Base-by-base conservation (phyloP, 2,888 invertebrate genomes). In the Dioctria linearis region DNA sequence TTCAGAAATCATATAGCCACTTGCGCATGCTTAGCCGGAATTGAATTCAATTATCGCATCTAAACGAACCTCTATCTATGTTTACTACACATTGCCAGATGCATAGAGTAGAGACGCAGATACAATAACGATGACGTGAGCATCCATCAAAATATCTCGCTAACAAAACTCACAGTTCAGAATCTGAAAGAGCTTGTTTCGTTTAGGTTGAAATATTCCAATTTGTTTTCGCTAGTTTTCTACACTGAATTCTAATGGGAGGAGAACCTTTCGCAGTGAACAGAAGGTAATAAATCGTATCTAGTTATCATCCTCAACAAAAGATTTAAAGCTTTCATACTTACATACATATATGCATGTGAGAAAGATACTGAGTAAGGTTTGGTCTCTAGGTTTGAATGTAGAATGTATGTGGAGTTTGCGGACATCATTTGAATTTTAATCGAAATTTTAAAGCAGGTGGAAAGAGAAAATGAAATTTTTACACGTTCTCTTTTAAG, bases 11-110 rank as follows among this genome's bases (percentile, higher is more conserved):
- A 6, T 25, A 11, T 4, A 65, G 69, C 49, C 51, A 51, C 37
- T 37, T 43, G 66, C 69, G 69, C 51, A 69, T 51, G 54, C 69
- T 51, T 11, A 69, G 61, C 37, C 61, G 37, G 69, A 69, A 69
- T 69, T 69, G 51, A 69, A 69, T 69, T 51, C 51, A 69, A 69
- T 69, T 69, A 69, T 54, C 54, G 8, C 25, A 25, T 25, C 25
- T 25, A 25, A 25, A 25, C 25, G 25, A 25, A 25, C 25, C 25
- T 25, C 25, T 25, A 25, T 25, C 25, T 25, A 25, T 25, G 25
- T 25, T 25, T 25, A 25, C 25, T 25, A 25, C 25, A 25, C 25
- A 25, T 25, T 25, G 25, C 25, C 25, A 25, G 25, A 25, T 25
- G 25, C 25, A 25, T 25, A 25, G 25, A 25, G 25, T 25, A 25